Evolutionary conservation across 2,113 vertebrate species (phyloP), one percentile per base, ranked within the genome.

Genomic region (Marcusenius ussheri): DNA sequence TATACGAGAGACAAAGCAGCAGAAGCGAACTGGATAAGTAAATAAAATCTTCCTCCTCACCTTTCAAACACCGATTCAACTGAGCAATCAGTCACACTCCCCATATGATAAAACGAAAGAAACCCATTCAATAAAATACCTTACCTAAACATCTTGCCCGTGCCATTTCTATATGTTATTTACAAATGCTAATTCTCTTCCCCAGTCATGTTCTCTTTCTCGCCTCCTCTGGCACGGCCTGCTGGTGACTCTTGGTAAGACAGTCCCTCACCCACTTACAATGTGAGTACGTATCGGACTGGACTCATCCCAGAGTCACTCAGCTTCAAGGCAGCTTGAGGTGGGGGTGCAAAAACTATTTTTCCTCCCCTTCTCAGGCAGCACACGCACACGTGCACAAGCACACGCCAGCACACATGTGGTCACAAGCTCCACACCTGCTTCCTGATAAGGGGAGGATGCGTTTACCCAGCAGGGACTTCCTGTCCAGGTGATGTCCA

Each of bases 111-210:
- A 96, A 95, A 86, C 15, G 83, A 90, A 66, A 49, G 35, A 90
- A 70, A 42, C 27, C 87, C 9, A 77, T 62, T 90, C 51, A 96
- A 95, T 96, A 96, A 96, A 95, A 86, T 50, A 80, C 70, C 49
- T 11, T 24, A 3, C 8, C 83, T 11, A 49, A 96, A 95, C 93
- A 94, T 88, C 90, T 90, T 45, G 90, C 93, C 92, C 94, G 94
- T 94, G 91, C 92, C 93, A 91, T 93, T 93, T 90, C 89, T 91
- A 89, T 92, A 86, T 94, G 91, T 91, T 96, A 94, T 96, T 91
- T 96, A 96, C 96, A 96, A 93, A 91, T 94, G 93, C 92, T 80
- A 24, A 9, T 50, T 66, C 80, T 84, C 83, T 27, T 42, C 62
- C 24, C n/a, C 62, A 45, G 42, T 15, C 6, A 42, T 80, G 39